Base-by-base conservation (phyloP, 2,113 vertebrate species). In the Ictidomys tridecemlineatus region DNA sequence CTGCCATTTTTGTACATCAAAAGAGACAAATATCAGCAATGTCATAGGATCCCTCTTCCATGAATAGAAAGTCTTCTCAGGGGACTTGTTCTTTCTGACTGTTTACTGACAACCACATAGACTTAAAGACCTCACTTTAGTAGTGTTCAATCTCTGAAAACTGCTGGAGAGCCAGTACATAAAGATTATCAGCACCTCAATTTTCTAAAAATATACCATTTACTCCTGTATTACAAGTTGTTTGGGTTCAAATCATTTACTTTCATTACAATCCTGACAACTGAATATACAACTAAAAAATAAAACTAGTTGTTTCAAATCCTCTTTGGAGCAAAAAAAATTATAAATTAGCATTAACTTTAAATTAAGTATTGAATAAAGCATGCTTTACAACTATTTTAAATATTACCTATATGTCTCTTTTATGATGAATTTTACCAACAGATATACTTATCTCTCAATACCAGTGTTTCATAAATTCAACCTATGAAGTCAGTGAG, bases 331-430 rank as follows among this genome's bases (percentile, higher is more conserved):
- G 82, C 13, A 83, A 73, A 86, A 5, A 5, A 56, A 53, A 3
- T 10, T 53, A 73, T 63, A 94, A 91, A 45, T 45, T 80, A 89
- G 30, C 18, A 73, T 16, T 72, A 69, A 5, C 8, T 89, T 42
- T 61, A 69, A 63, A 76, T 39, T 67, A 92, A 94, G 67, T 84
- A 83, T 67, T 58, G 48, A 84, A 69, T 30, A 65, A 93, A 85
- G 18, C 30, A 45, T 70, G 1, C 3, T 78, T 91, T 80, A 88
- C 45, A 74, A 39, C 22, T 12, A n/a, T 79, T 65, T 85, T 79
- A 84, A 84, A 61, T 42, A 73, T 32, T 26, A 20, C 14, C n/a
- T 82, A 42, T 20, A 7, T 63, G 16, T 89, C 42, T 30, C 9
- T 9, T 42, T 90, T 58, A 22, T 73, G 13, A 69, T 61, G 53